Evolutionary conservation across 2,113 vertebrate species (phyloP).

Genomic region (Callaeas wilsoni): DNA sequence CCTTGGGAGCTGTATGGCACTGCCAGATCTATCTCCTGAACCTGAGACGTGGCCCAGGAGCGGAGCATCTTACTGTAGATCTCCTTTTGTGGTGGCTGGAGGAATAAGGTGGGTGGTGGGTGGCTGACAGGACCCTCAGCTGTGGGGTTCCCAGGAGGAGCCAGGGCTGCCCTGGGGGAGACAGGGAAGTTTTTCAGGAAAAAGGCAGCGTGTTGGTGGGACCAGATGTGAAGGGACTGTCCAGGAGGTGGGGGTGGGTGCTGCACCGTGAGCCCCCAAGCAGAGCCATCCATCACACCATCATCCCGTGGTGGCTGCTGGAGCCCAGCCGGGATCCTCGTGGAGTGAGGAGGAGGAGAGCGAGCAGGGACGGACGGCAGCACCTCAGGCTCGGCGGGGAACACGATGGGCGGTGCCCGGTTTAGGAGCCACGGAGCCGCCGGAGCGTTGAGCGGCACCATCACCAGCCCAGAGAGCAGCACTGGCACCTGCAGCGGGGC

Average conservation of each 20-base stretch:
- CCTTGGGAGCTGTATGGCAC: background rate
- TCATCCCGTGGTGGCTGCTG: background rate
- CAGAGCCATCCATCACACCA: background rate
- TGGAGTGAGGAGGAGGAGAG: background rate
- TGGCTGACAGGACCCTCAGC: background rate
- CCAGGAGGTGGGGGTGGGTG: background rate
- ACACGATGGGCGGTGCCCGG: fast-evolving
- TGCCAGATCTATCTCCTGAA: background rate
- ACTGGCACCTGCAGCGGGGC: background rate
- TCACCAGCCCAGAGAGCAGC: background rate
- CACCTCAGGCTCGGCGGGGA: fast-evolving
- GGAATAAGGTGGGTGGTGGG: background rate
- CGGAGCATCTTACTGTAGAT: fast-evolving
- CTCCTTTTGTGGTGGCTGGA: background rate
- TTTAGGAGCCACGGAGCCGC: background rate
- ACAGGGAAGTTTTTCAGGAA: background rate
- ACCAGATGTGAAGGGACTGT: background rate
- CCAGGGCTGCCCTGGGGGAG: background rate
- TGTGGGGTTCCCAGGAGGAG: background rate
- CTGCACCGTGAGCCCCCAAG: fast-evolving
- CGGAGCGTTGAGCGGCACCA: fast-evolving
- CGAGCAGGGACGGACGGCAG: background rate
- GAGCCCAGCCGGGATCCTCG: fast-evolving
- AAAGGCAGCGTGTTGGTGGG: fast-evolving
- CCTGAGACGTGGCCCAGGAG: background rate